These are phyloP conservation scores for Clavelina lepadiformis DNA, from an alignment of 23 tunicate genomes.

Conservation along the genomic window DNA sequence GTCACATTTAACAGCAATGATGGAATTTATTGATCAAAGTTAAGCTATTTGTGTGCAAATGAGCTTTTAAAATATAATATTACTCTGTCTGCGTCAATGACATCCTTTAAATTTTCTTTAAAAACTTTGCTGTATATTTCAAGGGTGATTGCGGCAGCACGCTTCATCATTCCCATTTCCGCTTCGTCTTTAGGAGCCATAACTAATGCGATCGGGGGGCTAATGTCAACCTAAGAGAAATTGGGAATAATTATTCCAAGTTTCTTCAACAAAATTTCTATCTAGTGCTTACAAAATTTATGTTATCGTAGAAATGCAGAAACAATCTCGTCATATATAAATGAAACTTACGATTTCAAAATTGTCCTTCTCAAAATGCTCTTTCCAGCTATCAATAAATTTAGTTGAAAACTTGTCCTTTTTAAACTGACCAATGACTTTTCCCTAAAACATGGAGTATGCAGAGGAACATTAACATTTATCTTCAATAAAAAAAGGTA, in stretches of 20 bases:
- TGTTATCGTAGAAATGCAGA: neutral
- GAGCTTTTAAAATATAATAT: neutral
- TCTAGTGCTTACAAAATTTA: too few species aligned
- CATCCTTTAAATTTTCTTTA: constrained; percentile 86
- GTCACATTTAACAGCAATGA: too few species aligned
- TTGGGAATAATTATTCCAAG: too few species aligned
- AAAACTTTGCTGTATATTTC: constrained; percentile 95
- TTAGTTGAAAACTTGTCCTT: constrained; percentile 96
- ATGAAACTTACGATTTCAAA: constrained; percentile 55
- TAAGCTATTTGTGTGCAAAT: too few species aligned
- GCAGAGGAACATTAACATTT: neutral
- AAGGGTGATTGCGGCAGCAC: constrained; percentile 74
- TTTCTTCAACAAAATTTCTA: too few species aligned
- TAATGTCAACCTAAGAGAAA: constrained; percentile 68
- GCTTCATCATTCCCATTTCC: constrained; percentile 56
- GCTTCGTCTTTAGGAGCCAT: constrained; percentile 95
- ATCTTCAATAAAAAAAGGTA: neutral
- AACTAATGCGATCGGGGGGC: constrained; percentile 38
- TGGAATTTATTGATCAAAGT: too few species aligned
- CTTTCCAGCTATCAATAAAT: constrained; percentile 79
- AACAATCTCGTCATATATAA: neutral
- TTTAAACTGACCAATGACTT: constrained; percentile 62
- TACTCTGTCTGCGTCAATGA: constrained; percentile 92
- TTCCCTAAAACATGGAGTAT: constrained; percentile 51
- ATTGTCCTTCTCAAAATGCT: constrained; percentile 26